Base-by-base conservation (phyloP, 2,888 invertebrate species). In the Mesopsocus fuscifrons region DNA sequence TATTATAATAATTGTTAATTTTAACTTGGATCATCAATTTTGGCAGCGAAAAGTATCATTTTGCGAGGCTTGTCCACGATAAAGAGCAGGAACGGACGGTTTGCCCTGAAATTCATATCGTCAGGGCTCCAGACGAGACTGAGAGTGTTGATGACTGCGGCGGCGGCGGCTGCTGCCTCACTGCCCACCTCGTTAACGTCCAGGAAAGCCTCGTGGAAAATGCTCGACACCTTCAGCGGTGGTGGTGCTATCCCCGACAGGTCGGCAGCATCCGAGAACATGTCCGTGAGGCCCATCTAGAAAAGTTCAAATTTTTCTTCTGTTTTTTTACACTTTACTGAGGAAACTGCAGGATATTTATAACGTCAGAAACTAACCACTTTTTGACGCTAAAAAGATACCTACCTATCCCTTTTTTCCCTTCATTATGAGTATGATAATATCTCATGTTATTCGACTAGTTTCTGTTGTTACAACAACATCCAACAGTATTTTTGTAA, bases 101-200 rank as follows among this genome's bases (percentile, higher is more conserved):
- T 68, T 1, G 68, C 67, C 2, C 59, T 60, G 44, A 78, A 57
- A 35, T 59, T 59, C n/a, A 38, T 2, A 67, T 63, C 1, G 61
- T 59, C n/a, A 57, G 53, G 1, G 63, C 59, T 22, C 68, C 6
- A 21, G 20, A n/a, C 17, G 45, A 42, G 31, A 2, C 38, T 38
- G 17, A 38, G 21, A 5, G 38, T 17, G 38, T 20, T 20, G 20
- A 38, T 4, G 18, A 38, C 18, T 5, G 11, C 17, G 9, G 20
- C 38, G 3, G 74, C 68, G 1, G 66, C 68, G 8, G 76, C 75
- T 2, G 74, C 71, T 1, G 77, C 78, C 3, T 67, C 59, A 0
- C 77, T 76, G 34, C 78, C 78, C 13, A 62, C 57, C 56, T 79
- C 78, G 46, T 72, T 71, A 0, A 78, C 71, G 34, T 71, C 64